These are phyloP conservation scores for Microctenopoma stevenorrisi DNA, from an alignment of 2,797 vertebrate species.

Conservation along the genomic window DNA sequence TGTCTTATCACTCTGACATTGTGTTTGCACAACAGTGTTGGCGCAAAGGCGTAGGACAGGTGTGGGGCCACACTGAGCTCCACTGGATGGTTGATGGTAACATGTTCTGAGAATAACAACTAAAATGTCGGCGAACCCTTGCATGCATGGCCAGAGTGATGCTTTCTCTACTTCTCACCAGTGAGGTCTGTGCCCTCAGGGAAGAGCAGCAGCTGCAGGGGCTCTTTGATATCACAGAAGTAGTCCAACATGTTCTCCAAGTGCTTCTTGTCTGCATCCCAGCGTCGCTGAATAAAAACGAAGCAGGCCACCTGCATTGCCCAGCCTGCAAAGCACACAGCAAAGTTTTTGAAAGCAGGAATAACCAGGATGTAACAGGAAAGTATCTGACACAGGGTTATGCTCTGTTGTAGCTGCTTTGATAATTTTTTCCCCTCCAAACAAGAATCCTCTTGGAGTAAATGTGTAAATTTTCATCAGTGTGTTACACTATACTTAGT, in stretches of 20 bases:
- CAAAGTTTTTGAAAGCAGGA: slow-evolving; percentile 20
- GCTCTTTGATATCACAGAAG: slow-evolving; percentile 95
- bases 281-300: slow-evolving; percentile 94
- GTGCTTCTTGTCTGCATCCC: slow-evolving; percentile 93
- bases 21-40: slow-evolving; percentile 53
- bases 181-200: slow-evolving; percentile 99
- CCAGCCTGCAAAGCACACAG: slow-evolving; percentile 87
- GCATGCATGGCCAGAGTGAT: slow-evolving; percentile 4
- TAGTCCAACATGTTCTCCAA: slow-evolving; percentile 95
- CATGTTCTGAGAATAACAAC: slow-evolving; percentile 18
- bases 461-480: background rate
- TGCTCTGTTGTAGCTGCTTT: background rate
- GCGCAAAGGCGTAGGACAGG: slow-evolving; percentile 41
- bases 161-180: slow-evolving; percentile 80
- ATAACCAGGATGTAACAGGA: background rate
- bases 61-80: slow-evolving; percentile 14
- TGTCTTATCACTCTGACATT: slow-evolving; percentile 56
- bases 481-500: background rate
- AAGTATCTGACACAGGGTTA: background rate
- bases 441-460: background rate
- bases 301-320: slow-evolving; percentile 98
- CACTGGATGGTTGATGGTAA: background rate
- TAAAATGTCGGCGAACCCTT: slow-evolving; percentile 11
- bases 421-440: background rate
- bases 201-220: slow-evolving; percentile 95